These are phyloP conservation scores for Hirundo rustica DNA, from an alignment of 2,797 vertebrate species.

Conservation along the genomic window DNA sequence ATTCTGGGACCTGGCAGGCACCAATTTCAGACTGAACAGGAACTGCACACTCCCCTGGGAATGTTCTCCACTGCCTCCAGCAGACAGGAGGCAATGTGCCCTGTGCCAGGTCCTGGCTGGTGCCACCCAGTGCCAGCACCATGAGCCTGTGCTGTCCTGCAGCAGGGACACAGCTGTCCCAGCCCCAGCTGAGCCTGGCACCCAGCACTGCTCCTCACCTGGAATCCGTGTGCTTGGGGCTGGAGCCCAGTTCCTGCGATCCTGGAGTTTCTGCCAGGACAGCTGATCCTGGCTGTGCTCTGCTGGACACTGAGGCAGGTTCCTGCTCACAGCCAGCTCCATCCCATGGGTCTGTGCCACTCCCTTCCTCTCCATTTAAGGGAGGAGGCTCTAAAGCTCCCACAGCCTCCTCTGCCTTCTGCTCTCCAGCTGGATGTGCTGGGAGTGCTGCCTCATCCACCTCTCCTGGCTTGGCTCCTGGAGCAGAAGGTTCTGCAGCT, in stretches of 20 bases:
- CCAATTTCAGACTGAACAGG: not conserved
- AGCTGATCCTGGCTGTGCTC: not conserved
- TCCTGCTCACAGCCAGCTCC: not conserved
- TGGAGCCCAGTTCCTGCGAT: not conserved
- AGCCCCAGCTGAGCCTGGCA: not conserved
- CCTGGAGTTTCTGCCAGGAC: not conserved
- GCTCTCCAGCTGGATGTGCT: not conserved
- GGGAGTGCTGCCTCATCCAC: not conserved
- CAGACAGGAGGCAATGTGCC: rapidly evolving
- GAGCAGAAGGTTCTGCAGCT: not conserved
- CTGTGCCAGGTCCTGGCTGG: not conserved
- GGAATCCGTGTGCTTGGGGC: not conserved
- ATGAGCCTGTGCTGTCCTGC: rapidly evolving
- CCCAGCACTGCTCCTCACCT: slow-evolving; percentile 44
- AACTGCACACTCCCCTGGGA: not conserved
- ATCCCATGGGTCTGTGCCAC: not conserved
- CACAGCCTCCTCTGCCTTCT: not conserved
- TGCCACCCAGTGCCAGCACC: not conserved
- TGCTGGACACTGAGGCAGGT: not conserved
- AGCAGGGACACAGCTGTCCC: not conserved
- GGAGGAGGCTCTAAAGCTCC: slow-evolving; percentile 23
- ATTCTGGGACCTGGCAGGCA: not conserved
- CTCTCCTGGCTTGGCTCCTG: not conserved
- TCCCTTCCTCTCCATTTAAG: not conserved
- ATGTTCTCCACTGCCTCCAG: not conserved